Base-by-base conservation (phyloP, 2,888 invertebrate genomes). In the Apodemia duryi region DNA sequence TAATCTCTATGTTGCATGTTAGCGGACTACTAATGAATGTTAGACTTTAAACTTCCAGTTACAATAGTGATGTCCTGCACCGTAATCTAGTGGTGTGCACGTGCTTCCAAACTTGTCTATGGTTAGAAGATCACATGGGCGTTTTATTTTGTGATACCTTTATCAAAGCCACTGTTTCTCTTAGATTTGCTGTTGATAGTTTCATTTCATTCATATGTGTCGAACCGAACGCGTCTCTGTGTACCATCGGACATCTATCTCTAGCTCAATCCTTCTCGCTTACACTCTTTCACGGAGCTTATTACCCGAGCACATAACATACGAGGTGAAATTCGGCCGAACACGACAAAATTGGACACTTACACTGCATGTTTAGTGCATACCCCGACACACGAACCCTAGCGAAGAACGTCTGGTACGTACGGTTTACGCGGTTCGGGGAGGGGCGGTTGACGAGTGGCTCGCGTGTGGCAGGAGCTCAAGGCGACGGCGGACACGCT, bases 401-500 rank as follows among this genome's bases (percentile, higher is more conserved):
- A 88, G 89, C 80, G 82, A 81, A 82, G 87, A 85, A 83, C 86
- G 89, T 86, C 87, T 88, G 86, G 88, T 60, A 60, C 57, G 57
- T 60, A 60, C 57, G 57, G 57, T 60, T 60, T 60, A 60, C 57
- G 57, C 57, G 57, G 57, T 57, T 57, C 57, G 57, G 57, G 57
- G 57, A 57, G 83, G 82, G 81, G 84, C 84, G 83, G 83, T 82
- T 83, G 77, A 80, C 79, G 57, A 57, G 32, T 79, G 81, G 82
- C 82, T 80, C 82, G 83, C 81, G 74, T 76, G 78, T 84, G 86
- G 92, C 95, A 96, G 96, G 96, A 96, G 94, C 94, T 95, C 94
- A 95, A 95, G 94, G 94, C 95, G 85, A 95, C 95, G 93, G 95
- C 95, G 93, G 95, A 96, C 94, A 95, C 95, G 83, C 94, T 96